phyloP scores from a whole-genome alignment of 2,797 vertebrate genomes.

The Lophotriccus pileatus region DNA sequence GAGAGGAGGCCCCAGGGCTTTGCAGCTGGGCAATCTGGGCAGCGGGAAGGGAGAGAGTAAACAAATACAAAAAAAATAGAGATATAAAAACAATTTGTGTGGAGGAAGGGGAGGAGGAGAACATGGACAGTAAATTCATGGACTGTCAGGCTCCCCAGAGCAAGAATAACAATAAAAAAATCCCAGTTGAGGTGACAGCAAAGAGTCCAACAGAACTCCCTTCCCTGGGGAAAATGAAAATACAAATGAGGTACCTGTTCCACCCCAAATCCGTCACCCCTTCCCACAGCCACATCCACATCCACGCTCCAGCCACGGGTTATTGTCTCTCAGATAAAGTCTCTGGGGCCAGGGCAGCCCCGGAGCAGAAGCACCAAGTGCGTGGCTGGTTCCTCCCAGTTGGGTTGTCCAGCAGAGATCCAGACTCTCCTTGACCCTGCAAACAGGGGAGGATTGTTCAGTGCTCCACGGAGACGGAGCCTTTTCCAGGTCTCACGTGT shows the following conservation, averaged over 20 bases:
- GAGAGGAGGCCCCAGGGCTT: neutral
- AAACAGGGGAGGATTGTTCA: constrained; percentile 48
- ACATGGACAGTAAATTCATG: neutral
- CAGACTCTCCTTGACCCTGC: constrained; percentile 27
- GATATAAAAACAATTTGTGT: neutral
- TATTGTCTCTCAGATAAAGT: constrained; percentile 27
- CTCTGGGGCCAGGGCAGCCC: neutral
- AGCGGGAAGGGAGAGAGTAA: neutral
- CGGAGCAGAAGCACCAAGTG: neutral
- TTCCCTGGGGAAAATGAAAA: constrained; percentile 19
- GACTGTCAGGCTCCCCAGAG: neutral
- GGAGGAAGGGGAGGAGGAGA: neutral
- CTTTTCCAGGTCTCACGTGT: neutral
- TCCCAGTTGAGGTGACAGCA: constrained; percentile 5
- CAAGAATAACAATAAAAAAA: constrained; percentile 14
- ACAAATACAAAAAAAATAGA: neutral
- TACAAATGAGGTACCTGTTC: constrained; percentile 43
- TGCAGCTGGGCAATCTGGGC: neutral
- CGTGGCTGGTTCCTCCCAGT: neutral
- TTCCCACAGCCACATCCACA: constrained; percentile 35
- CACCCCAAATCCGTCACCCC: neutral
- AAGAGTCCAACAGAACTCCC: neutral
- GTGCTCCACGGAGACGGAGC: constrained; percentile 33
- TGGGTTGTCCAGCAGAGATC: constrained; percentile 21
- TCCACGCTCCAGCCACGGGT: constrained; percentile 19